Base-by-base conservation (phyloP, 2,113 vertebrate genomes). In the Talpa occidentalis region DNA sequence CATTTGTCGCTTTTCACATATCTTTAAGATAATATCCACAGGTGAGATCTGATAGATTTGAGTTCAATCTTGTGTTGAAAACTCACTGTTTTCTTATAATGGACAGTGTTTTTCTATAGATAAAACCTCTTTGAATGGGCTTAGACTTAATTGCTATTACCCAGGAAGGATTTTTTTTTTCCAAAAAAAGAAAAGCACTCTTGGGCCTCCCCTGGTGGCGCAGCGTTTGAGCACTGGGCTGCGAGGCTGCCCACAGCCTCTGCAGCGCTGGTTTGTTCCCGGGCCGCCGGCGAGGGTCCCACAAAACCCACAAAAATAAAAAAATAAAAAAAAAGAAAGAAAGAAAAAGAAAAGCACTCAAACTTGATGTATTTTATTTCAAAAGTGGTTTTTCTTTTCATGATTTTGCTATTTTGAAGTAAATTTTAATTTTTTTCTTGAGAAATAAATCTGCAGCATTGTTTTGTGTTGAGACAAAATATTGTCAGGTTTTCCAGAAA, bases 21-120 rank as follows among this genome's bases (percentile, higher is more conserved):
- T 84, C 47, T 83, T 47, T 83, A 19, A 66, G 26, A 81, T 90
- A 83, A 80, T 90, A 80, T 70, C 47, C 67, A 62, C 66, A 78
- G 47, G 64, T 93, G n/a, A 91, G 52, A 54, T 83, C 60, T 19
- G 93, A 60, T 11, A 84, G 3, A 88, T 77, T 91, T 87, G 24
- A 60, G 47, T 76, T 91, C 28, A 80, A 49, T 84, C 19, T 77
- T 69, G 56, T 52, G 14, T 93, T 76, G 52, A 86, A 84, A 91
- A 88, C 44, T 93, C 81, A 88, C 30, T 69, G 10, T 62, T 86
- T 94, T 28, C 15, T 67, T 87, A 56, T 72, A 60, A 90, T 22
- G 6, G 67, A 88, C 42, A 86, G 64, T 88, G 28, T 44, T 95
- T 93, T 88, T 76, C 47, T 87, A 96, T 16, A 80, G 6, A 56